Evolutionary conservation across 2,888 invertebrate species (phyloP), one percentile per base, ranked within the genome.

Genomic region (Scaptomyza caliginosa): DNA sequence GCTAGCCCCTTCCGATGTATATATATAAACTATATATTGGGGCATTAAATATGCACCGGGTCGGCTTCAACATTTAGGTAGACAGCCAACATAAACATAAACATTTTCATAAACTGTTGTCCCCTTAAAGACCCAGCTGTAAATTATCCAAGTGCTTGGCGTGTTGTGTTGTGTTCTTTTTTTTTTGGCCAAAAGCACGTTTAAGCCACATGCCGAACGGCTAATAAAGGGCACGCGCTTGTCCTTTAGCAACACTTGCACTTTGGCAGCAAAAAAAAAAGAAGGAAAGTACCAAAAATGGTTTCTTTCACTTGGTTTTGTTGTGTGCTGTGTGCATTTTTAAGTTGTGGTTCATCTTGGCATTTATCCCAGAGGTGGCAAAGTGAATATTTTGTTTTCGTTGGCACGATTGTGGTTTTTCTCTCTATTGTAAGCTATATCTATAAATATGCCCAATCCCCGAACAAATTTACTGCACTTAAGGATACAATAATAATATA

Each of bases 171-270:
- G n/a, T n/a, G n/a, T n/a, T n/a, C n/a, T n/a, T n/a, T n/a, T n/a
- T 68, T 71, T 78, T 36, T 46, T 8, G 26, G 55, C 32, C 57
- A 55, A 39, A 23, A 49, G 62, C 80, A 71, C 69, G 59, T 73
- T 76, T 64, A 71, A 67, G 67, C 72, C 60, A 43, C 34, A 39
- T 50, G 55, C 49, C 67, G 59, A 74, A 82, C 64, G 49, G 46
- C 63, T 42, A 66, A 66, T 59, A 78, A 82, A 83, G 73, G 67
- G 46, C 77, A 66, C 60, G 46, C 71, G 56, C 48, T 50, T 30
- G 11, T 43, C 26, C 36, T 34, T 28, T 32, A 49, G 30, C 34
- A 34, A 6, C 38, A 66, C 21, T 56, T 69, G 60, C 70, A 70
- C 39, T 69, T 48, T 51, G 26, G 5, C 13, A 30, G 3, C 19